These are phyloP conservation scores for Bacillus rossius DNA, from an alignment of 1,140 invertebrate genomes.

Conservation along the genomic window DNA sequence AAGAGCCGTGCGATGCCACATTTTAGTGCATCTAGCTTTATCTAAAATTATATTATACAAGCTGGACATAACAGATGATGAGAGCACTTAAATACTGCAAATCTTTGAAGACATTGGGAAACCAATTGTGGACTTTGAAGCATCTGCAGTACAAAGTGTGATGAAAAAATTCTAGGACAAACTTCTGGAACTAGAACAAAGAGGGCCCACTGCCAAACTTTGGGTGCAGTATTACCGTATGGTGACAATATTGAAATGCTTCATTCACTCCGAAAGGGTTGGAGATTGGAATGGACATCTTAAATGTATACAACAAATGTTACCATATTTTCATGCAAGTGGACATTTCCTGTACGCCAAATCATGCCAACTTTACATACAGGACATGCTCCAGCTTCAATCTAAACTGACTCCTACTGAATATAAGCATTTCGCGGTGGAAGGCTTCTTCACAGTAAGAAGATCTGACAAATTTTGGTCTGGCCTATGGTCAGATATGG, in stretches of 20 bases:
- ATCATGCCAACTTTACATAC: no score
- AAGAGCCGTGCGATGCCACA: conserved; percentile 39
- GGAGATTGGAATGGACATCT: conserved; percentile 28
- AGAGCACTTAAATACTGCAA: no score
- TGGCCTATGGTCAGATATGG: conserved; percentile 40
- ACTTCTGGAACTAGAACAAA: not conserved
- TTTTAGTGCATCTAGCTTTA: conserved; percentile 15
- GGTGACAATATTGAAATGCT: not conserved
- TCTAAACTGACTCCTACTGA: conserved; percentile 31
- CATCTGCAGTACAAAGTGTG: not conserved
- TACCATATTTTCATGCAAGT: conserved; percentile 42
- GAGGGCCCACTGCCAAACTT: not conserved
- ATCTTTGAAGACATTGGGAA: no score
- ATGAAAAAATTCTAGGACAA: not conserved
- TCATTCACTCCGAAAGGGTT: not conserved
- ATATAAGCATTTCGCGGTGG: conserved; percentile 34
- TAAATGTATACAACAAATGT: conserved; percentile 36
- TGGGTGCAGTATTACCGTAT: not conserved
- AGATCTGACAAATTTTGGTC: conserved; percentile 40
- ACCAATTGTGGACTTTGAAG: no score
- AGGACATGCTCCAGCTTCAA: conserved; percentile 37
- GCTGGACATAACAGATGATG: no score
- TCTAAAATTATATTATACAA: no score
- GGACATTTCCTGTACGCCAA: conserved; percentile 43
- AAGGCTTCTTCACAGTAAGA: conserved; percentile 36